Evolutionary conservation across 2,797 vertebrate genomes (phyloP).

Genomic region (Megaceryle alcyon): DNA sequence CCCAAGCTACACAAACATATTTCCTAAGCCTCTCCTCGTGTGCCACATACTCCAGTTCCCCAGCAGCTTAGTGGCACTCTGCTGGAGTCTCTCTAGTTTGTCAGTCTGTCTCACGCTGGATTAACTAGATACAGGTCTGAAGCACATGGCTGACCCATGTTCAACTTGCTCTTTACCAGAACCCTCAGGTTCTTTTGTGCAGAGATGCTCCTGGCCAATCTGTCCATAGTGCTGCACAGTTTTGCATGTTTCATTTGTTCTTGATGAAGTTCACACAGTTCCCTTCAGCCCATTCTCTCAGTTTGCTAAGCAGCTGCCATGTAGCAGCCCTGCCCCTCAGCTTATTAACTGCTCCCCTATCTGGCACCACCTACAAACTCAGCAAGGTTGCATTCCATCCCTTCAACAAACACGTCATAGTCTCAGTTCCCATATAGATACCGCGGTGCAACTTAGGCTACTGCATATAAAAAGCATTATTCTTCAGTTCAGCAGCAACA

Average conservation of each 20-base stretch:
- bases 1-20: neutral
- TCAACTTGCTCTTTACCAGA: neutral
- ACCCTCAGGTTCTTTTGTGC: neutral
- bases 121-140: neutral
- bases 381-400: neutral
- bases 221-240: fast-evolving
- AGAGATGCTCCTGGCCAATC: neutral
- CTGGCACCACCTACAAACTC: neutral
- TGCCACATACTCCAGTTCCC: neutral
- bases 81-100: neutral
- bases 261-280: neutral
- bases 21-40: neutral
- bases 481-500: neutral
- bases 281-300: neutral
- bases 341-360: neutral
- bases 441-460: too few species aligned
- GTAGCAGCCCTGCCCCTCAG: neutral
- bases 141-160: fast-evolving
- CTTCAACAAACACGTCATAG: neutral
- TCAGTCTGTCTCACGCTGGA: neutral
- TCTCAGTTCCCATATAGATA: neutral
- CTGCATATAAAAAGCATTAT: neutral
- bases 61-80: neutral
- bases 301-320: neutral
- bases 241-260: neutral